Conservation (phyloP, 2,797 vertebrate genomes). For the Rallus crepitans region DNA sequence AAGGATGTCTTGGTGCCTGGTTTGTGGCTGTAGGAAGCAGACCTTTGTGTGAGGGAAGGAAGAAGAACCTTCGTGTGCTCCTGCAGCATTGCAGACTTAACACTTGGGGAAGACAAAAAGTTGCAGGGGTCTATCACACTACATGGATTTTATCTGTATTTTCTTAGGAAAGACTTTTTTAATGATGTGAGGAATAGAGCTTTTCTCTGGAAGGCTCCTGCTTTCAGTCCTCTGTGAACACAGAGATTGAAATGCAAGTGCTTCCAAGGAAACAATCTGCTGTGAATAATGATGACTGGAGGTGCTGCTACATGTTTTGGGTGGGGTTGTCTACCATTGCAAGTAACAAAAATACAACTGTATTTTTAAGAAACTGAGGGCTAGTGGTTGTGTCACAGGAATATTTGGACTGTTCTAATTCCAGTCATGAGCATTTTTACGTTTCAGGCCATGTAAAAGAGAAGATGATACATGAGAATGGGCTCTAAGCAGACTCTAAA, state of each 20-base stretch:
- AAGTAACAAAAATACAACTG: background rate
- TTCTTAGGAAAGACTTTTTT: background rate
- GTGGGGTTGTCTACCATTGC: background rate
- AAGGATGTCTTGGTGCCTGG: background rate
- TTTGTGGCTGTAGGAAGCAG: accelerated
- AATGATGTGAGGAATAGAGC: background rate
- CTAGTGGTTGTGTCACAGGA: background rate
- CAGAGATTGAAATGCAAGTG: background rate
- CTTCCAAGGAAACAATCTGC: background rate
- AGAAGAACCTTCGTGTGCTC: background rate
- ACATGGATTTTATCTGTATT: background rate
- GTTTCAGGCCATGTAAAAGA: background rate
- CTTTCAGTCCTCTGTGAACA: background rate
- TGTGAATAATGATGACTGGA: background rate
- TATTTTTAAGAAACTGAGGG: slow-evolving; percentile 1
- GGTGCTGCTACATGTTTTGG: background rate
- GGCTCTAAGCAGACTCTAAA: background rate
- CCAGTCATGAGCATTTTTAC: background rate
- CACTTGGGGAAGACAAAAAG: background rate
- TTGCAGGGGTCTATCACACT: background rate
- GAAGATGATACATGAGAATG: background rate
- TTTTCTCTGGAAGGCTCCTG: background rate
- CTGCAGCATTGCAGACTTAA: background rate
- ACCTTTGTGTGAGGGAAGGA: background rate
- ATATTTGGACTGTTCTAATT: slow-evolving; percentile 10